Conservation (phyloP, 2,888 invertebrate species). For the Nesidiocoris tenuis region DNA sequence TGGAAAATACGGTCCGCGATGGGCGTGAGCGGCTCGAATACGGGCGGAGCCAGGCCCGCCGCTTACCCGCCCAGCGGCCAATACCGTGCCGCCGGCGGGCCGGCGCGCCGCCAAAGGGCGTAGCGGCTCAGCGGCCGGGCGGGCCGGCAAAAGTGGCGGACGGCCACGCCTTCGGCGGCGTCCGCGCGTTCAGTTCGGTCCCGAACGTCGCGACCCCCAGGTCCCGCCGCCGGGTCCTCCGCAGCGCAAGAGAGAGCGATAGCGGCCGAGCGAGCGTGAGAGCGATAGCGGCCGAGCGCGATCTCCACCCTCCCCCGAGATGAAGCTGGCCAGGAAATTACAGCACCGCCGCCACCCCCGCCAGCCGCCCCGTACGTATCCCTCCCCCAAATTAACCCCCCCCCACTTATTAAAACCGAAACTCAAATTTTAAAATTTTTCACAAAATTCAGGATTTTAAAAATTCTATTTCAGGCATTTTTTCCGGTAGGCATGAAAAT, state of each 20-base stretch:
- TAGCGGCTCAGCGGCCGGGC: neutral
- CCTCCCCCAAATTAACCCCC: neutral
- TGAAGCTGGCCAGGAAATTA: slow-evolving; percentile 41
- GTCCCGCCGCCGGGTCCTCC: neutral
- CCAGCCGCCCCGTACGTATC: slow-evolving; percentile 33
- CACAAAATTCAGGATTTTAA: too few species aligned
- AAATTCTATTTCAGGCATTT: too few species aligned
- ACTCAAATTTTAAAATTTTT: too few species aligned
- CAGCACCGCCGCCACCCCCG: slow-evolving; percentile 34
- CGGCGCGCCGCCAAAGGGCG: neutral
- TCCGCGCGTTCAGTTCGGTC: slow-evolving; percentile 1
- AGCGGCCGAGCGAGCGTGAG: neutral
- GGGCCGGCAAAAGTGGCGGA: slow-evolving; percentile 14
- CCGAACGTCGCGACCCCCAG: slow-evolving; percentile 17
- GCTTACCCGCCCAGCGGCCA: neutral
- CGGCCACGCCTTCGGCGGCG: slow-evolving; percentile 16
- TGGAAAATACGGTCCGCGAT: neutral
- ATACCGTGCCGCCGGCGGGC: neutral
- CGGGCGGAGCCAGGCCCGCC: neutral
- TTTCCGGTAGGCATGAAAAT: too few species aligned
- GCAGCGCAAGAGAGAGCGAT: too few species aligned
- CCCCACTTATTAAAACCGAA: too few species aligned
- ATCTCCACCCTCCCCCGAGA: neutral
- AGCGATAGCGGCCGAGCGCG: neutral
- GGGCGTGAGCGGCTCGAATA: neutral